Percentiles rank a stretch among this genome's conserved stretches.
Evolutionary conservation across 2,888 invertebrate species (phyloP).

Genomic region (Pseudanteris insignis): DNA sequence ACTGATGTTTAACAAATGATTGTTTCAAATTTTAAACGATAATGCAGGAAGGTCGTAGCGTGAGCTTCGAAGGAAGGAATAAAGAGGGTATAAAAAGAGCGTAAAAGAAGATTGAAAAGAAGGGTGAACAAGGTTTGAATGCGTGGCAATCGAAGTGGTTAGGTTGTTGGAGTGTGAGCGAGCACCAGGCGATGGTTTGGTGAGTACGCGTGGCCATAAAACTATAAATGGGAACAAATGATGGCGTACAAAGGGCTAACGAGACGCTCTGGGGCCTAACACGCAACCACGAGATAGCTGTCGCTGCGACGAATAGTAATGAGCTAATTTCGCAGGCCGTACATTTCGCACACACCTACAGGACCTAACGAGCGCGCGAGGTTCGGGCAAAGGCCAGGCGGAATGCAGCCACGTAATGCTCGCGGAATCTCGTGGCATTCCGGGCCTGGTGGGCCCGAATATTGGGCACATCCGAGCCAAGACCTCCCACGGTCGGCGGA

Average conservation of each 20-base stretch:
- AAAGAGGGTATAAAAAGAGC: no score
- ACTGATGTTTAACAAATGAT: no score
- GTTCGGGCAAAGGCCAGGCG: conserved; percentile 58
- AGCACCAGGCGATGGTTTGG: no score
- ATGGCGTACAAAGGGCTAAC: conserved; percentile 19
- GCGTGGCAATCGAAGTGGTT: no score
- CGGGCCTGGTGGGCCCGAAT: conserved; percentile 49
- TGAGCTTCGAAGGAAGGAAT: no score
- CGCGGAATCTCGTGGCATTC: conserved; percentile 55
- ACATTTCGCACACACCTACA: conserved; percentile 40
- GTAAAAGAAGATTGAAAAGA: no score
- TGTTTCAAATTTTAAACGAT: no score
- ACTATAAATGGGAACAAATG: conserved; percentile 19
- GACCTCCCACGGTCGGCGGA: conserved; percentile 43
- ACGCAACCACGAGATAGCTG: conserved; percentile 33
- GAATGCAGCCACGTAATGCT: conserved; percentile 64
- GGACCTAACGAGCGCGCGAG: conserved; percentile 21
- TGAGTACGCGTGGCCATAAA: conserved; percentile 2
- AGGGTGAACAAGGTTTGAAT: no score
- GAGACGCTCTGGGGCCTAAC: conserved; percentile 27
- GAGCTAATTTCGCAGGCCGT: conserved; percentile 45
- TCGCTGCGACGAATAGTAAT: conserved; percentile 55
- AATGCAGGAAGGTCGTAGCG: no score
- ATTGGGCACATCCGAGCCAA: conserved; percentile 55
- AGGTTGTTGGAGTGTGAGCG: no score